Percentiles rank a stretch among this genome's conserved stretches.
These are phyloP conservation scores for Pseudomyrmex dendroicus DNA, from an alignment of 1,140 invertebrate genomes.

Conservation along the genomic window DNA sequence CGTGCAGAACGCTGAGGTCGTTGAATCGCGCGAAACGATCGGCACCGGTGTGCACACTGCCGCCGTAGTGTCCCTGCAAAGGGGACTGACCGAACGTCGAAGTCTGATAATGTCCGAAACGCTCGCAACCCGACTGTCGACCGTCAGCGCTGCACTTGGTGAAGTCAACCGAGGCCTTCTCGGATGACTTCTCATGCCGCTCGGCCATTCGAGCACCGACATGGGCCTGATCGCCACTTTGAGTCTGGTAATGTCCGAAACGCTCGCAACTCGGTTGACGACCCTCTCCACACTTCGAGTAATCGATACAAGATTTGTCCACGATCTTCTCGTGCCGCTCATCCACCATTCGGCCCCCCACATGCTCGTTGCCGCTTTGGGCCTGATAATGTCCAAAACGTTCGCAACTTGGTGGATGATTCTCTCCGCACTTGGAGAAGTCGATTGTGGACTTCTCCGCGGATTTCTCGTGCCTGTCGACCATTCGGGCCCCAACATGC, in stretches of 20 bases:
- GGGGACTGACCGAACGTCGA: constrained; percentile 69
- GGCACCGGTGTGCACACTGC: constrained; percentile 18
- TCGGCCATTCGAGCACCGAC: constrained; percentile 46
- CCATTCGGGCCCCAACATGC: constrained; percentile 66
- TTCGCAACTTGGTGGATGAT: constrained; percentile 66
- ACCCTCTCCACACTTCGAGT: constrained; percentile 62
- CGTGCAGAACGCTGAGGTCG: constrained; percentile 67
- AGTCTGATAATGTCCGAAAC: constrained; percentile 68
- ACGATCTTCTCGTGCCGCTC: constrained; percentile 73
- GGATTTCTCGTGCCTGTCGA: constrained; percentile 72
- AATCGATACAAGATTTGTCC: constrained; percentile 68
- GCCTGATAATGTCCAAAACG: constrained; percentile 68
- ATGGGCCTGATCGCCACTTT: constrained; percentile 61
- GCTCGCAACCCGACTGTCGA: constrained; percentile 69
- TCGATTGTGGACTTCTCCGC: constrained; percentile 69
- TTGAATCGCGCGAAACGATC: constrained; percentile 72
- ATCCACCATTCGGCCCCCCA: constrained; percentile 58
- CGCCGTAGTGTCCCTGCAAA: constrained; percentile 60
- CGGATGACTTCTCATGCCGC: constrained; percentile 69
- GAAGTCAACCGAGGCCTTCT: constrained; percentile 64
- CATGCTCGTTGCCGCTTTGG: constrained; percentile 64
- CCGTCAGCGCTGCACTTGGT: constrained; percentile 63
- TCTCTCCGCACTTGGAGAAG: constrained; percentile 63
- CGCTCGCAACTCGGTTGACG: constrained; percentile 70
- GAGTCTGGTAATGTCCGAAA: constrained; percentile 67